A percentile compares a stretch with the other conserved stretches of the same genome.
These are phyloP conservation scores for Pandion haliaetus DNA, from an alignment of 2,113 vertebrate genomes.

Conservation along the genomic window DNA sequence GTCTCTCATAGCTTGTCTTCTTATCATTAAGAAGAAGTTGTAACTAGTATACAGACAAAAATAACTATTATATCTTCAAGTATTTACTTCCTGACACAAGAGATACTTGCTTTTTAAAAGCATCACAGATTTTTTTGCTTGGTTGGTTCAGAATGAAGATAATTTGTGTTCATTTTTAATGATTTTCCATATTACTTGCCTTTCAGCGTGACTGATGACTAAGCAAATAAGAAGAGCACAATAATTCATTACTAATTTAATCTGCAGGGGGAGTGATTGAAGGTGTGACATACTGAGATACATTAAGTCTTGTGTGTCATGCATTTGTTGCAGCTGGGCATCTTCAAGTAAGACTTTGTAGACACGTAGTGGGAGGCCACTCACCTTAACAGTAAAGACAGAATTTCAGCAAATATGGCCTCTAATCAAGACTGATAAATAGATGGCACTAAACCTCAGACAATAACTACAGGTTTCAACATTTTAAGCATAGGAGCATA, in stretches of 20 bases:
- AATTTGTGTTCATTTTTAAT: background rate
- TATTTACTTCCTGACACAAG: background rate
- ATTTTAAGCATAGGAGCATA: background rate
- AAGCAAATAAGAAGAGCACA: background rate
- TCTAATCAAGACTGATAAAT: background rate
- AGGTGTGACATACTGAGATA: background rate
- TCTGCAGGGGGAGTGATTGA: background rate
- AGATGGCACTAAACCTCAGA: background rate
- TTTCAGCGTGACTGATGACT: background rate
- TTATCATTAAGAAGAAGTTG: background rate
- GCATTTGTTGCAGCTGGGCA: background rate
- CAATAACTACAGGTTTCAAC: background rate
- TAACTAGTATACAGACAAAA: background rate
- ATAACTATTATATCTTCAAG: background rate
- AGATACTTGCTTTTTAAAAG: background rate
- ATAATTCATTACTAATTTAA: background rate
- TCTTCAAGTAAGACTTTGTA: background rate
- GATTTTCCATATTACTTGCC: background rate
- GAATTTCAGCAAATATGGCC: background rate
- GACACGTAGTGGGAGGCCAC: background rate
- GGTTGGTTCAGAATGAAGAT: background rate
- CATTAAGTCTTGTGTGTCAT: background rate
- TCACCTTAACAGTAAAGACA: background rate
- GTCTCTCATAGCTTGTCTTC: background rate
- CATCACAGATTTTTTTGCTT: background rate